These are phyloP conservation scores for Trachurus trachurus DNA, from an alignment of 2,797 vertebrate genomes.

Conservation along the genomic window DNA sequence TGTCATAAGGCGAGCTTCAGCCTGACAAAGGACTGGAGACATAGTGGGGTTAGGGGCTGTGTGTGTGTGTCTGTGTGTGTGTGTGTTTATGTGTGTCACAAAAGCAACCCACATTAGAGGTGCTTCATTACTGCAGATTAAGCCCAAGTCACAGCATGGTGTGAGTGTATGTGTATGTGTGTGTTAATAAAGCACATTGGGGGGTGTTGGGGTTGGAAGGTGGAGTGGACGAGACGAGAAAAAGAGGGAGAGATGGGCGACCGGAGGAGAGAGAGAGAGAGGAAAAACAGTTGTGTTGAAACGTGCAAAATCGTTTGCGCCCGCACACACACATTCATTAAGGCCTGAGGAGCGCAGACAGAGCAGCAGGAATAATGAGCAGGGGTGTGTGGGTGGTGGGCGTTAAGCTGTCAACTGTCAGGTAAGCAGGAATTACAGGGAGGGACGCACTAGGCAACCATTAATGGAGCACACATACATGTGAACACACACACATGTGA, in stretches of 20 bases:
- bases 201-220: background rate
- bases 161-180: constrained; percentile 7
- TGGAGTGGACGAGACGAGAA: constrained; percentile 3
- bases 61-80: constrained; percentile 28
- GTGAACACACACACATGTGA: background rate
- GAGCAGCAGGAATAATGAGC: constrained; percentile 69
- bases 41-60: constrained; percentile 40
- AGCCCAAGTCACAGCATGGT: constrained; percentile 36
- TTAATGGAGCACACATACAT: constrained; percentile 50
- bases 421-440: constrained; percentile 68
- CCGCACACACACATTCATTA: constrained; percentile 57
- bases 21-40: constrained; percentile 60
- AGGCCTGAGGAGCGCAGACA: constrained; percentile 31
- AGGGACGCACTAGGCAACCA: constrained; percentile 46
- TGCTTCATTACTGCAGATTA: constrained; percentile 75
- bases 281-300: constrained; percentile 53
- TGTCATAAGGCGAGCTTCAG: constrained; percentile 70
- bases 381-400: constrained; percentile 50
- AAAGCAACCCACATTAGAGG: constrained; percentile 63
- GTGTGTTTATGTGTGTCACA: constrained; percentile 35
- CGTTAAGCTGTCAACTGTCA: constrained; percentile 73
- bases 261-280: constrained; percentile 10
- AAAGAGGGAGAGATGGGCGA: constrained; percentile 12
- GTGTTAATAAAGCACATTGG: constrained; percentile 59
- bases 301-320: constrained; percentile 64